phyloP scores from a whole-genome alignment of 2,113 vertebrate species.

The Potamarius usumacintae region DNA sequence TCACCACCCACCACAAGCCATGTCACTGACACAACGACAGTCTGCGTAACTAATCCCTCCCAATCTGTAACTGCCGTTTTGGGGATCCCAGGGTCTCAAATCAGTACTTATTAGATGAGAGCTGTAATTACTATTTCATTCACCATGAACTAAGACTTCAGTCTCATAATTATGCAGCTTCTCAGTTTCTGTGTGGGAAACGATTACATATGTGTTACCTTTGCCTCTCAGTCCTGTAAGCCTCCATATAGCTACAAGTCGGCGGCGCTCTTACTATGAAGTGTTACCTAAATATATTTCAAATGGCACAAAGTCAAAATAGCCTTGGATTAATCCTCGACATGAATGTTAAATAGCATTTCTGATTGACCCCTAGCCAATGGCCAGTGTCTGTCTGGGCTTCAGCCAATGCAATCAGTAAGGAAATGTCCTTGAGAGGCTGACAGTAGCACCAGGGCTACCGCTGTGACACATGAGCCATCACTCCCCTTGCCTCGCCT shows the following conservation, averaged over 20 bases:
- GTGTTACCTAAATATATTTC: background rate
- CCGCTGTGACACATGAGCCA: slow-evolving; percentile 51
- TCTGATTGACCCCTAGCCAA: background rate
- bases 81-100: slow-evolving; percentile 31
- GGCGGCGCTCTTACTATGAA: background rate
- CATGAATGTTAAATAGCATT: slow-evolving; percentile 23
- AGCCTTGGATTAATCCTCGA: background rate
- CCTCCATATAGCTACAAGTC: background rate
- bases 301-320: slow-evolving; percentile 3
- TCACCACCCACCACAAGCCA: slow-evolving; percentile 16
- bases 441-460: slow-evolving; percentile 47
- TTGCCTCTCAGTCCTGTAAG: slow-evolving; percentile 2
- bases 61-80: slow-evolving; percentile 46
- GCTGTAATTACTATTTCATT: slow-evolving; percentile 42
- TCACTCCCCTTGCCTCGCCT: slow-evolving; percentile 37
- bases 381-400: slow-evolving; percentile 15
- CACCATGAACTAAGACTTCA: slow-evolving; percentile 21
- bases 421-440: slow-evolving; percentile 55
- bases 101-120: slow-evolving; percentile 39
- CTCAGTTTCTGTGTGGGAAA: slow-evolving; percentile 26
- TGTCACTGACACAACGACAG: slow-evolving; percentile 33
- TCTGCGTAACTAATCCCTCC: slow-evolving; percentile 40
- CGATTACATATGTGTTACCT: background rate
- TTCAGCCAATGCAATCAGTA: slow-evolving; percentile 50
- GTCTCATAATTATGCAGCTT: slow-evolving; percentile 18